Evolutionary conservation across 2,797 vertebrate species (phyloP).

Genomic region (Esox lucius): DNA sequence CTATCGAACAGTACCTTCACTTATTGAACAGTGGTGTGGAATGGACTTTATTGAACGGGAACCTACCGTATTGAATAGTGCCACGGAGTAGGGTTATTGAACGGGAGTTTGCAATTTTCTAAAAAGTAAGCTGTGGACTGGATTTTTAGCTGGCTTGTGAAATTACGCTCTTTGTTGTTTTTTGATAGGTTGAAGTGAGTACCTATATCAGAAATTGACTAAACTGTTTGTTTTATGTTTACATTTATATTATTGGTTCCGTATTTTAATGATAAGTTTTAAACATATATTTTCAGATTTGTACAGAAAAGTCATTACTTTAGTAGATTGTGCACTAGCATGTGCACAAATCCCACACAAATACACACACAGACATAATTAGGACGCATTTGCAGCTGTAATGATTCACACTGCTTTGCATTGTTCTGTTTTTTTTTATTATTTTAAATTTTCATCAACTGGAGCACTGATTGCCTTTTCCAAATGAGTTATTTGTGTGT

Average conservation of each 20-base stretch:
- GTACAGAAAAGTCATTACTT: background rate
- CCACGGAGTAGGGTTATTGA: slow-evolving; percentile 58
- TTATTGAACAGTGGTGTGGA: slow-evolving; percentile 21
- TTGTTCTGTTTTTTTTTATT: slow-evolving; percentile 45
- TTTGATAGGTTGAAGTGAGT: background rate
- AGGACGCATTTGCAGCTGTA: background rate
- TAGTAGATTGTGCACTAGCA: background rate
- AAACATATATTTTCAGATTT: background rate
- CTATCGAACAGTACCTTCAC: slow-evolving; percentile 33
- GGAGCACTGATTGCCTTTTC: slow-evolving; percentile 53
- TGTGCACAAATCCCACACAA: background rate
- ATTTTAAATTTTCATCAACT: slow-evolving; percentile 58
- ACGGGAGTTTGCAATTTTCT: slow-evolving; percentile 3
- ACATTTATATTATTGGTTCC: background rate
- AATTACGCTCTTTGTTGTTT: background rate
- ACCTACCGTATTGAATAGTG: slow-evolving; percentile 18
- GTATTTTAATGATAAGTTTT: background rate
- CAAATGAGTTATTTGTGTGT: slow-evolving; percentile 55
- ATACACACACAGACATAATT: background rate
- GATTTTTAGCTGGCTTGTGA: slow-evolving; percentile 31
- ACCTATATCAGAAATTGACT: no score
- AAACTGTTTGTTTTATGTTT: no score
- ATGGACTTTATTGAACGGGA: slow-evolving; percentile 21
- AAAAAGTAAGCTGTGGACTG: slow-evolving; percentile 57
- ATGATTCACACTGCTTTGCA: background rate